Base-by-base conservation (phyloP, 2,888 invertebrate species). In the Pachymerium ferrugineum region DNA sequence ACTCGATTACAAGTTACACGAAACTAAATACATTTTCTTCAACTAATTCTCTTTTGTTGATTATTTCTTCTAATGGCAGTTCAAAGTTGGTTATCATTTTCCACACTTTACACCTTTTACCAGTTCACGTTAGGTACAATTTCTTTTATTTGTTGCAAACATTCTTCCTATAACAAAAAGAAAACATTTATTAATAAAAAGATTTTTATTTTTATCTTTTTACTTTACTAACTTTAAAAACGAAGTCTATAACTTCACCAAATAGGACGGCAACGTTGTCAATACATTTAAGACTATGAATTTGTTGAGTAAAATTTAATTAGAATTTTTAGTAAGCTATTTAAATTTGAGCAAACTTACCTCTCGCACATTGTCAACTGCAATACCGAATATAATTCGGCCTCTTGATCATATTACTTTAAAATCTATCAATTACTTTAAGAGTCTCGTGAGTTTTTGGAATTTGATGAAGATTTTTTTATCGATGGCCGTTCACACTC, bases 1-100 rank as follows among this genome's bases (percentile, higher is more conserved):
- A 80, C 80, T 68, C 87, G 81, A 76, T 85, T 83, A 77, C 87
- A 87, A 0, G 87, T 86, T 6, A 86, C 86, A 76, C 87, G 81
- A 76, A 87, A 74, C 81, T 82, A n/a, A 83, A 81, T 74, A 79
- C 79, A 3, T 76, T 71, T 8, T 80, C 80, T 29, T 78, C 78
- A 1, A 22, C 74, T 16, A 14, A 19, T 70, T n/a, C 28, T n/a
- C n/a, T n/a, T n/a, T 38, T n/a, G 2, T 38, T n/a, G 8, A 8
- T 6, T 12, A 1, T 38, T 38, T 38, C 3, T 3, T 6, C 1
- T 2, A 38, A 38, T n/a, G 3, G 14, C 2, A 54, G 16, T 19
- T 16, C 29, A 8, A 25, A 22, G 31, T 38, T 70, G 8, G 35
- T 69, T 14, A 77, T 70, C 71, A 79, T 73, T n/a, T 76, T 75